Evolutionary conservation across 92 coral and sea anemone species (phyloP), one percentile per base, ranked within the genome.

Genomic region (Metridium senile): DNA sequence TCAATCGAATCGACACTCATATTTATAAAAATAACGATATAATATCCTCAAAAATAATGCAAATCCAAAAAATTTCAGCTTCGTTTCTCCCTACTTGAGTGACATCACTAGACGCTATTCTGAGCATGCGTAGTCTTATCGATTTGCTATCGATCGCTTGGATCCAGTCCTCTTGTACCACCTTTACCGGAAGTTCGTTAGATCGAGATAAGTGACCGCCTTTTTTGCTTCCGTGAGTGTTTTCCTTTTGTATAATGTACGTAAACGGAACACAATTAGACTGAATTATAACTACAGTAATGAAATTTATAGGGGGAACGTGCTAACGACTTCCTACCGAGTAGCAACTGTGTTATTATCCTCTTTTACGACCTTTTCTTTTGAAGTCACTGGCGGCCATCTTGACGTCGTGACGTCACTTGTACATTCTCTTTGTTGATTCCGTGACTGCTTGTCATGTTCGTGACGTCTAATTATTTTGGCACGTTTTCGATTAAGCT

Each of bases 51-150:
- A 89, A 79, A 65, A 65, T 80, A 78, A 74, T 71, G 79, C 64
- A 89, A 85, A 78, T 79, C 91, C 88, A 82, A 70, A 84, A 75
- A 81, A n/a, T n/a, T 85, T 72, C 58, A 57, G 86, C 77, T 81
- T 74, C 75, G 90, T 74, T 77, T 78, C 88, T 64, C 72, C 82
- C 80, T 58, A 74, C 75, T 82, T 68, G 77, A 88, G 91, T 89
- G 97, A 91, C 90, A 88, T 94, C 97, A 89, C 91, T 87, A 77
- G 89, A 70, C 73, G 66, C 74, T 59, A 9, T 46, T 85, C 74
- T 84, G 91, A 91, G 97, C 93, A 84, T 89, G 97, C 76, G 92
- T 83, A 64, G 62, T 78, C 25, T 26, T 25, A 27, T 33, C 74
- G 59, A 80, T 70, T 80, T 13, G 16, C n/a, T 77, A 77, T 77